Conservation (phyloP, 2,113 vertebrate species). For the Aythya baeri region DNA sequence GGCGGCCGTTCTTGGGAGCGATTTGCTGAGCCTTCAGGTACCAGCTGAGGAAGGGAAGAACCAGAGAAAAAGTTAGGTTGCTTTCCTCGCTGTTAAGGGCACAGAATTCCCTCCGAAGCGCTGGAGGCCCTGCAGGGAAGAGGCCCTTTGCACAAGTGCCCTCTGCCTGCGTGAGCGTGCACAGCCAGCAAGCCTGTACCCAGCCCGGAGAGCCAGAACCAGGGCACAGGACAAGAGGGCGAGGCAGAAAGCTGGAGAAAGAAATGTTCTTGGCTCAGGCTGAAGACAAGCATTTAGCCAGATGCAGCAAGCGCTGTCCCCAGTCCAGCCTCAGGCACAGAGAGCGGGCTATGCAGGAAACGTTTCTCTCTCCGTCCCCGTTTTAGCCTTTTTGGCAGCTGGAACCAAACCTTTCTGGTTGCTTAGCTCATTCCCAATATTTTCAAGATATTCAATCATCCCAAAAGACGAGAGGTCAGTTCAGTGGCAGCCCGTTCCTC, state of each 20-base stretch:
- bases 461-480: accelerated
- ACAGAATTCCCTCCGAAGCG: neutral
- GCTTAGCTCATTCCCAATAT: accelerated
- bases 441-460: neutral
- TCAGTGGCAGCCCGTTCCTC: neutral
- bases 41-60: constrained; percentile 82
- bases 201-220: neutral
- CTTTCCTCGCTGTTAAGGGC: neutral
- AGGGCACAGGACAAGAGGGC: neutral
- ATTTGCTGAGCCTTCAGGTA: constrained; percentile 98
- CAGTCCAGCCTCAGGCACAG: neutral
- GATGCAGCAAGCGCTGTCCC: neutral
- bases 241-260: neutral
- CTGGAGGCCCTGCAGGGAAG: neutral
- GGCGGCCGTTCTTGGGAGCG: constrained; percentile 97
- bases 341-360: neutral
- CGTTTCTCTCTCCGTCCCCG: neutral
- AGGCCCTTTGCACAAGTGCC: constrained; percentile 15
- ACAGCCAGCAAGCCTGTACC: neutral
- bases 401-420: neutral
- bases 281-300: neutral
- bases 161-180: neutral
- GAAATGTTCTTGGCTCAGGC: neutral
- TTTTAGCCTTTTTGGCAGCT: neutral
- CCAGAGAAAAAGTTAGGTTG: neutral